A percentile compares a stretch with the other conserved stretches of the same genome.
Conservation (phyloP, 1,140 invertebrate species). For the Procambarus virginalis region DNA sequence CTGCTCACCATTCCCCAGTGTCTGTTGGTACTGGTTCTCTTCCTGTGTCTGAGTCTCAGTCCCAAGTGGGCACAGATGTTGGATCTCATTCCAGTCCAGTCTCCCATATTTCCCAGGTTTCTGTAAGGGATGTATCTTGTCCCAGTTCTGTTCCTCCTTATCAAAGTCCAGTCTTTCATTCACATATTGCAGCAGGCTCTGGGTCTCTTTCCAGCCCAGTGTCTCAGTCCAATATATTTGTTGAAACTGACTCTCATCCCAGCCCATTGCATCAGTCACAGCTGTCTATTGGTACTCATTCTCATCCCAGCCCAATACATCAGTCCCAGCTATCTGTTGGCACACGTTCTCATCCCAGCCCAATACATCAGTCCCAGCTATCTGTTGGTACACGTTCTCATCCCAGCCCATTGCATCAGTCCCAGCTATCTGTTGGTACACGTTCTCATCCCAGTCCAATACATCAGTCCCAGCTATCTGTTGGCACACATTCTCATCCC, state of each 20-base stretch:
- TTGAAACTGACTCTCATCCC: neutral
- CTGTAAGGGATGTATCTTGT: neutral
- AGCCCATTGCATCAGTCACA: neutral
- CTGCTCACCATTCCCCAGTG: neutral
- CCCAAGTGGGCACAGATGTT: neutral
- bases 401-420: constrained; percentile 1
- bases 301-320: neutral
- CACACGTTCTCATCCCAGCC: neutral
- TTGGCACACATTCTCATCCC: neutral
- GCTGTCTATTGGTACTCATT: neutral
- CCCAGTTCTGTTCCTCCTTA: neutral
- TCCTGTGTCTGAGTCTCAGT: neutral
- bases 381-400: neutral
- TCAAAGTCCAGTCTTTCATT: neutral
- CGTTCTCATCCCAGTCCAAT: neutral
- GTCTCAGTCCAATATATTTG: neutral
- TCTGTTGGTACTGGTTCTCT: neutral
- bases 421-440: neutral
- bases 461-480: neutral
- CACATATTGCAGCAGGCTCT: neutral
- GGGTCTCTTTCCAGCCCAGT: neutral
- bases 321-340: neutral
- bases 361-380: neutral
- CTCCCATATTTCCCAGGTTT: neutral
- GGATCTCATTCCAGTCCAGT: constrained; percentile 7